Evolutionary conservation across 2,797 vertebrate species (phyloP), one percentile per base, ranked within the genome.

Genomic region (Rhynchonycteris naso): DNA sequence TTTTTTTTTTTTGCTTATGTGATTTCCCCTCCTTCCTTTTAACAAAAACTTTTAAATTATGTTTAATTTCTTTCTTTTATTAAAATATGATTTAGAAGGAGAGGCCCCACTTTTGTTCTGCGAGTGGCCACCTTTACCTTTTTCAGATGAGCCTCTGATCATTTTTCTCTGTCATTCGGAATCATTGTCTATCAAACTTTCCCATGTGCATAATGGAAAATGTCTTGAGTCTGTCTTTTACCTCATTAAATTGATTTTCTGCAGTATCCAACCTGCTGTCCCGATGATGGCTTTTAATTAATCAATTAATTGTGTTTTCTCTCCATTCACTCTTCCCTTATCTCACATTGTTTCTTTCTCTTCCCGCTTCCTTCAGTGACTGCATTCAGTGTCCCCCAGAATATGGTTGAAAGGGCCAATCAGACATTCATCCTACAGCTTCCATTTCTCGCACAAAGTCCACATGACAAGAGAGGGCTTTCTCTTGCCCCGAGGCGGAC

Each of bases 191-290:
- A 82, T 96, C 97, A 91, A 74, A 94, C 52, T 66, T 95, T 80
- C 96, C 95, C 90, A 68, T 69, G 93, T 95, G 90, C 89, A 89
- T 93, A 96, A 93, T 92, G 83, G 90, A 93, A 95, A 92, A 84
- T 79, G 82, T 92, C 96, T 92, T 91, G 90, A 94, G 83, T 97
- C 97, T 96, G 94, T 97, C 96, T 96, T 87, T 95, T 91, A 88
- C 95, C 85, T 97, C 96, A 96, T 96, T 96, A 93, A 94, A 94
- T 92, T 95, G 97, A 96, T 94, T 96, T 97, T 96, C 93, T 89
- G 66, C 61, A 83, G 74, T n/a, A 26, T 61, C 97, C 88, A 78
- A 95, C 92, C 86, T 95, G 95, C 97, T 93, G 95, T 91, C 91
- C 86, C 4, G 76, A 86, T 38, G 93, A 88, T 65, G 35, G 79